A percentile compares a stretch with the other conserved stretches of the same genome.
Conservation (phyloP, 2,797 vertebrate genomes). For the Ispidina picta region DNA sequence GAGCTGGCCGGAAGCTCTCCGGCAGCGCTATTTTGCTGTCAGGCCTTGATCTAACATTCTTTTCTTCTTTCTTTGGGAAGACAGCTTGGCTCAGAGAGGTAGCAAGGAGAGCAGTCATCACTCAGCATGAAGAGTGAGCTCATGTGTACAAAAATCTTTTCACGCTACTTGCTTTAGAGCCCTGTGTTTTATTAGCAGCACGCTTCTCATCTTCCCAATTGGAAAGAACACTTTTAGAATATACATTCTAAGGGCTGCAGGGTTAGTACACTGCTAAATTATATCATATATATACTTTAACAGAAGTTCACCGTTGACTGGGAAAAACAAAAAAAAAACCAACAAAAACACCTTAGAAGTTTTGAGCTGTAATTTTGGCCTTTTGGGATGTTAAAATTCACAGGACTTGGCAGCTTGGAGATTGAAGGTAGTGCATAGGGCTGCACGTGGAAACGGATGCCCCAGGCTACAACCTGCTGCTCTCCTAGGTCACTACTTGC, state of each 20-base stretch:
- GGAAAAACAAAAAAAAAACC: too few relatives aligned
- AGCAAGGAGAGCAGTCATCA: not conserved
- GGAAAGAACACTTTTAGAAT: not conserved
- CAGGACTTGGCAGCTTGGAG: not conserved
- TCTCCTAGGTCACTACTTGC: rapidly evolving
- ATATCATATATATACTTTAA: not conserved
- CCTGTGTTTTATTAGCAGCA: not conserved
- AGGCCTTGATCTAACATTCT: not conserved
- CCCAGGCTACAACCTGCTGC: rapidly evolving
- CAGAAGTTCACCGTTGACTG: not conserved
- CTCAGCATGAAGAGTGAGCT: not conserved
- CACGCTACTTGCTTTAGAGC: not conserved
- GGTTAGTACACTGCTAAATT: not conserved
- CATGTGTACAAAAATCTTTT: not conserved
- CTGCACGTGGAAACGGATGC: not conserved
- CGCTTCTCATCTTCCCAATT: not conserved
- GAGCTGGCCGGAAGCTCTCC: not conserved
- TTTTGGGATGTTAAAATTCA: not conserved
- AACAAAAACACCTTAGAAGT: not conserved
- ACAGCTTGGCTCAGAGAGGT: not conserved
- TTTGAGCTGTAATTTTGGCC: not conserved
- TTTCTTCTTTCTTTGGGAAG: not conserved
- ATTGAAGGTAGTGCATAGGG: not conserved
- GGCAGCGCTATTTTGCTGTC: not conserved
- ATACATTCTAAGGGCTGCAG: not conserved